Percentiles rank a stretch among this genome's conserved stretches.
Evolutionary conservation across 2,113 vertebrate species (phyloP).

Genomic region (Rana temporaria): DNA sequence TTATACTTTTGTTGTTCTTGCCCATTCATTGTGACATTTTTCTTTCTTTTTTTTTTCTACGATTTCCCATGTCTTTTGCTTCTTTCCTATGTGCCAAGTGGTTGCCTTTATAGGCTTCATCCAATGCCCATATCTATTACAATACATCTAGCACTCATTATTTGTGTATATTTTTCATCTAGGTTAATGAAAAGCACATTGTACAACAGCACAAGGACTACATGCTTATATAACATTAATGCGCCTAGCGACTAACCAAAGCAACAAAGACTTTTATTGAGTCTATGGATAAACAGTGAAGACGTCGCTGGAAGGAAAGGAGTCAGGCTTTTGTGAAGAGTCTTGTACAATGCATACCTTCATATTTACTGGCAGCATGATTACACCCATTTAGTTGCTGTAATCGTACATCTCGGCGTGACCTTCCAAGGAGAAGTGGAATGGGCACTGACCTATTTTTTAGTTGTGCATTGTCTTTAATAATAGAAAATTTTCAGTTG

Average conservation of each 20-base stretch:
- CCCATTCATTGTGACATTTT: background rate
- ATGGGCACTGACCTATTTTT: constrained; percentile 56
- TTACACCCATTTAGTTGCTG: constrained; percentile 54
- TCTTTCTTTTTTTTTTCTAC: background rate
- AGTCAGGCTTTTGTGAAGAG: constrained; percentile 35
- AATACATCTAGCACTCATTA: constrained; percentile 19
- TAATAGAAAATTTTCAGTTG: constrained; percentile 54
- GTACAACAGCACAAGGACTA: background rate
- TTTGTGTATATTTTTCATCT: constrained; percentile 34
- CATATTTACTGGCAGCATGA: constrained; percentile 53
- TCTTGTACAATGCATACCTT: constrained; percentile 38
- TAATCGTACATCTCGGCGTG: constrained; percentile 50
- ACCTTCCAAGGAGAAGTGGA: constrained; percentile 55
- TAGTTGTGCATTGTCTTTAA: constrained; percentile 49
- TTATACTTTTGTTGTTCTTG: background rate
- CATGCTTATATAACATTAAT: constrained; percentile 41
- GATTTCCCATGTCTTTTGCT: background rate
- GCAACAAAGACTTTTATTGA: constrained; percentile 29
- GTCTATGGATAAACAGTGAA: constrained; percentile 34
- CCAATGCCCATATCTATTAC: constrained; percentile 17
- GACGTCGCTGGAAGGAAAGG: constrained; percentile 7
- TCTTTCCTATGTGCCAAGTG: background rate
- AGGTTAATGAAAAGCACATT: constrained; percentile 41
- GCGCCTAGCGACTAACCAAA: constrained; percentile 15
- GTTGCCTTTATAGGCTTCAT: background rate